Evolutionary conservation across 2,113 vertebrate species (phyloP).

Genomic region (Prinia subflava): DNA sequence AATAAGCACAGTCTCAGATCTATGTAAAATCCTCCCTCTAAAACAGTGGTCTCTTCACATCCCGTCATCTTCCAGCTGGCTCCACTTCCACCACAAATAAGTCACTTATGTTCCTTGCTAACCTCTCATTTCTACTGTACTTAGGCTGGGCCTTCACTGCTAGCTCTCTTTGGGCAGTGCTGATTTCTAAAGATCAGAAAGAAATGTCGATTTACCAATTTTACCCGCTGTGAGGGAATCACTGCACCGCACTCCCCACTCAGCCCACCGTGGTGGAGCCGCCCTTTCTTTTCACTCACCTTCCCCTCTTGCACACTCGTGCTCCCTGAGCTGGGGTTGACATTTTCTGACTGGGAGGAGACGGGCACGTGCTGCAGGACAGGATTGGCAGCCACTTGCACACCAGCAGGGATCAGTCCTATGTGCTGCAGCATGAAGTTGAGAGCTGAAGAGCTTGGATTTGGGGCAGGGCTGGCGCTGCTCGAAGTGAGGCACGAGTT

Average conservation of each 20-base stretch:
- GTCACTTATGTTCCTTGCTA: neutral
- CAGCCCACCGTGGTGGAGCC: conserved; percentile 11
- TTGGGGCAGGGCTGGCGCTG: conserved; percentile 60
- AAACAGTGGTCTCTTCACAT: neutral
- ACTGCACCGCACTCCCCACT: conserved; percentile 61
- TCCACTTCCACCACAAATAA: neutral
- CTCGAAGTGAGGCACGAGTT: conserved; percentile 52
- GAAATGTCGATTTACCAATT: neutral
- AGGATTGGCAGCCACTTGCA: conserved; percentile 62
- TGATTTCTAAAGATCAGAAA: neutral
- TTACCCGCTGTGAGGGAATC: conserved; percentile 74
- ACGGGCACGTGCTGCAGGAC: conserved; percentile 30
- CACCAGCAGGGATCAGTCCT: conserved; percentile 78
- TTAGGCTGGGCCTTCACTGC: neutral
- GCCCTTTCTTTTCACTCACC: conserved; percentile 68
- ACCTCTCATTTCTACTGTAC: neutral
- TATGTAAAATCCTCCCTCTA: neutral
- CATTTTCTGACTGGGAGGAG: conserved; percentile 63
- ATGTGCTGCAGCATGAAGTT: conserved; percentile 92
- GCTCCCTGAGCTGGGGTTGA: conserved; percentile 42
- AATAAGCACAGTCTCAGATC: neutral
- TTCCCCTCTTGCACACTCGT: conserved; percentile 69
- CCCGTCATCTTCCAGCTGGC: neutral
- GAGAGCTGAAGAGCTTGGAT: conserved; percentile 83
- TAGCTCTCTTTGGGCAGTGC: neutral